phyloP scores from a whole-genome alignment of 2,797 vertebrate species.

The Philypnodon macrostomus region DNA sequence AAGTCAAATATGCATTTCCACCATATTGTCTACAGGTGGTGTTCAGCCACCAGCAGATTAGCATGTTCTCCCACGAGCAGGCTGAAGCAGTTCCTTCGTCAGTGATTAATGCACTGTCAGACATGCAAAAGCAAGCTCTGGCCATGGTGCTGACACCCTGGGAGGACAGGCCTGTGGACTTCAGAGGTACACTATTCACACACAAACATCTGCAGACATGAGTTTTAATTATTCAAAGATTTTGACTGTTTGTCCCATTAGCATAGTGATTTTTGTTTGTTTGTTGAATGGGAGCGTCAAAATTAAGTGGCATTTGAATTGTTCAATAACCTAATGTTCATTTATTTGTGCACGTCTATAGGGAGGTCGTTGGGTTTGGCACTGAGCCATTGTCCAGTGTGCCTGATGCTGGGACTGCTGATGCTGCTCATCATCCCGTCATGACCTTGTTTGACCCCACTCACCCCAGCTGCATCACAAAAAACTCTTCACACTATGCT shows the following conservation, averaged over 20 bases:
- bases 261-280: too few species aligned
- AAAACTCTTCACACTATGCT: conserved; percentile 18
- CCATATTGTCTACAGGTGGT: conserved; percentile 63
- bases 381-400: conserved; percentile 53
- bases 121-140: conserved; percentile 72
- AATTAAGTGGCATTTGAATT: too few species aligned
- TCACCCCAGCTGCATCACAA: conserved; percentile 45
- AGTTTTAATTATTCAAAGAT: too few species aligned
- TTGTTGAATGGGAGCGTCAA: too few species aligned
- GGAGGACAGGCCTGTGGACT: conserved; percentile 68
- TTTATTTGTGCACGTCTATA: conserved; percentile 43
- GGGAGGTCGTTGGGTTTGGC: conserved; percentile 65
- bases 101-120: conserved; percentile 61
- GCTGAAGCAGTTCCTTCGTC: conserved; percentile 67
- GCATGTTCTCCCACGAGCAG: conserved; percentile 80
- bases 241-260: too few species aligned
- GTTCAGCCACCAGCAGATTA: conserved; percentile 71
- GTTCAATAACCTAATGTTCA: too few species aligned
- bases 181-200: conserved; percentile 67
- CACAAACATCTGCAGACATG: background rate
- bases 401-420: conserved; percentile 66
- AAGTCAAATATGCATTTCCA: background rate
- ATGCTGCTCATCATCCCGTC: conserved; percentile 55
- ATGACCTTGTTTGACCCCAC: conserved; percentile 44
- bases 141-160: conserved; percentile 74